A percentile compares a stretch with the other conserved stretches of the same genome.
Conservation (phyloP, 2,888 invertebrate species). For the Thecophora atra region DNA sequence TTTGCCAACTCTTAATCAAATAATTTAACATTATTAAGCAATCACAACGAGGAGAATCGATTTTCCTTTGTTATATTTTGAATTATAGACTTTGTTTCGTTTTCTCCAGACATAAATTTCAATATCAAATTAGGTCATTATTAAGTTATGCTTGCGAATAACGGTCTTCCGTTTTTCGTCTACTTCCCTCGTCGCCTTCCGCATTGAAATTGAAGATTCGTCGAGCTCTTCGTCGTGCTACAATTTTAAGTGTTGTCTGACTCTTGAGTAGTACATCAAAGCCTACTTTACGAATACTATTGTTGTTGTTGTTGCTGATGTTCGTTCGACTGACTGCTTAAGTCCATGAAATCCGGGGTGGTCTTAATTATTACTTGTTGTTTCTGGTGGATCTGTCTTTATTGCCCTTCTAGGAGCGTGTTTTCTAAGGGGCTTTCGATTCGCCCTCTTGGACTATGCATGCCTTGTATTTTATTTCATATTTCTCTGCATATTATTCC, state of each 20-base stretch:
- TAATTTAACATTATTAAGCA: slow-evolving; percentile 6
- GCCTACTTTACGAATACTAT: not conserved
- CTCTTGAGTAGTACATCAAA: slow-evolving; percentile 13
- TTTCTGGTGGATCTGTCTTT: not conserved
- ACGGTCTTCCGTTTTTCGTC: not conserved
- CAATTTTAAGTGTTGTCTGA: slow-evolving; percentile 8
- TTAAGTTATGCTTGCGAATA: not conserved
- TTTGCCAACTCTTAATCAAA: slow-evolving; percentile 1
- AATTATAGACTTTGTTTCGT: not conserved
- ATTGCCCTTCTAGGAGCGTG: not conserved
- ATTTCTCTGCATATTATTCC: not conserved
- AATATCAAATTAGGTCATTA: slow-evolving; percentile 11
- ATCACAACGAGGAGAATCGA: not conserved
- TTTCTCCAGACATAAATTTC: not conserved
- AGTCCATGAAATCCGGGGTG: slow-evolving; percentile 15
- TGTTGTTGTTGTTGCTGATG: not conserved
- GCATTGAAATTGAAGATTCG: not conserved
- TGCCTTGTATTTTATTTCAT: not conserved
- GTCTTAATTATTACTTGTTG: slow-evolving; percentile 22
- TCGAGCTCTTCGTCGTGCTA: not conserved
- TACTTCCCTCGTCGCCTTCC: not conserved
- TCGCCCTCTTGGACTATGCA: not conserved
- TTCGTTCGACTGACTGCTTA: no score
- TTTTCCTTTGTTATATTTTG: not conserved
- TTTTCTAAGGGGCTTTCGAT: not conserved